phyloP scores from a whole-genome alignment of 1,140 invertebrate genomes.

The Sitophilus oryzae region DNA sequence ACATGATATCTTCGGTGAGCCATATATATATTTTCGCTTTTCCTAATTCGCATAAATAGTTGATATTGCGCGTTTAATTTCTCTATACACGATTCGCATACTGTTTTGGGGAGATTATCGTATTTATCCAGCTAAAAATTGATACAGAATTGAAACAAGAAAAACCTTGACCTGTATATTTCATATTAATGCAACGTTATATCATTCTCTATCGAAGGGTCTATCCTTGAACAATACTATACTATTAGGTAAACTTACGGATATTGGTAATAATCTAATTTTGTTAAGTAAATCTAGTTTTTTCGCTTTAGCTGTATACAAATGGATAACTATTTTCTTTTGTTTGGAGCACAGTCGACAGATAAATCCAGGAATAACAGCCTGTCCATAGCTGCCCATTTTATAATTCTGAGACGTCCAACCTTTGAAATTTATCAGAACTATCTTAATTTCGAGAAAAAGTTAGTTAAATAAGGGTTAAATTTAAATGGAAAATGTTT shows the following conservation, averaged over 20 bases:
- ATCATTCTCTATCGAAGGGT: no score
- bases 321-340: slow-evolving; percentile 28
- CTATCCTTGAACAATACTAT: no score
- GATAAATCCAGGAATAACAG: slow-evolving; percentile 29
- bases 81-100: slow-evolving; percentile 31
- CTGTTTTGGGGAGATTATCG: slow-evolving; percentile 32
- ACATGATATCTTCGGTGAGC: slow-evolving; percentile 23
- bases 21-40: slow-evolving; percentile 21
- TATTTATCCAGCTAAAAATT: slow-evolving; percentile 30
- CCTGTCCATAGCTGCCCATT: slow-evolving; percentile 28
- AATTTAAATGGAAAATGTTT: no score
- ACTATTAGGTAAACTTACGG: slow-evolving; percentile 22
- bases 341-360: slow-evolving; percentile 31
- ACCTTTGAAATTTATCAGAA: no score
- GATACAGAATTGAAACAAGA: slow-evolving; percentile 4
- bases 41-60: slow-evolving; percentile 25
- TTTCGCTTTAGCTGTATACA: slow-evolving; percentile 26
- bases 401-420: no score
- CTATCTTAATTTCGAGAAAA: no score
- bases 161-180: background rate
- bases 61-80: slow-evolving; percentile 29
- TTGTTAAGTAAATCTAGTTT: slow-evolving; percentile 25
- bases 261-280: slow-evolving; percentile 26
- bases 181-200: background rate
- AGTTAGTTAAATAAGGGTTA: no score